Base-by-base conservation (phyloP, 2,113 vertebrate genomes). In the Halcyon senegalensis region DNA sequence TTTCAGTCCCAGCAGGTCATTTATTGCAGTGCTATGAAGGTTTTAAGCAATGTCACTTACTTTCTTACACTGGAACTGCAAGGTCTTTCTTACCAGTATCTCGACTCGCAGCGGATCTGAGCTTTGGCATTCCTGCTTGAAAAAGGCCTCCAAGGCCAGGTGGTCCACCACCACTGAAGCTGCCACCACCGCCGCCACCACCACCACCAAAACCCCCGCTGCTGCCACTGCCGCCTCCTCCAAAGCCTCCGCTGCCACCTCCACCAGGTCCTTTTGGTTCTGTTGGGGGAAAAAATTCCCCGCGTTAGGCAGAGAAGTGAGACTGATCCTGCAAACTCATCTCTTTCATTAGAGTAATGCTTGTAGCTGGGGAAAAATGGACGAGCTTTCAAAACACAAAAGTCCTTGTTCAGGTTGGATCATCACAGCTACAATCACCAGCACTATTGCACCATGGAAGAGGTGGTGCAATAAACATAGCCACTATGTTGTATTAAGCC, bases 101-200 rank as follows among this genome's bases (percentile, higher is more conserved):
- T 96, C 98, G 97, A 97, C 53, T 98, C 8, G 97, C 97, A 50
- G 99, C 96, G 89, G 99, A 98, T 89, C 99, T 98, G 82, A 99
- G 98, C 97, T 99, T 99, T 27, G 99, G 99, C 98, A 99, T 99
- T 87, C 99, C 99, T 46, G 99, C 98, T 77, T 99, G 99, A 96
- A 99, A 99, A 43, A 99, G 97, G 79, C 99, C 99, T 94, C 99
- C 99, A 89, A 99, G 98, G 62, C 99, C 98, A n/a, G 98, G 97
- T 15, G 98, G 98, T 35, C 98, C 98, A 10, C 96, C 37, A 0
- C 66, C 68, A 2, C 98, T 51, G 0, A 98, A 97, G 15, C 96
- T 27, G 0, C 98, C 84, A 1, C 97, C 97, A 5, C 98, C 83
- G 2, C 97, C 67, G 1, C 96, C 69, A 2, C 97, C 92, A 1